Percentiles rank a stretch among this genome's conserved stretches.
These are phyloP conservation scores for human (Homo sapiens) DNA, from an alignment of 2,113 vertebrate genomes.

Conservation along the genomic window DNA sequence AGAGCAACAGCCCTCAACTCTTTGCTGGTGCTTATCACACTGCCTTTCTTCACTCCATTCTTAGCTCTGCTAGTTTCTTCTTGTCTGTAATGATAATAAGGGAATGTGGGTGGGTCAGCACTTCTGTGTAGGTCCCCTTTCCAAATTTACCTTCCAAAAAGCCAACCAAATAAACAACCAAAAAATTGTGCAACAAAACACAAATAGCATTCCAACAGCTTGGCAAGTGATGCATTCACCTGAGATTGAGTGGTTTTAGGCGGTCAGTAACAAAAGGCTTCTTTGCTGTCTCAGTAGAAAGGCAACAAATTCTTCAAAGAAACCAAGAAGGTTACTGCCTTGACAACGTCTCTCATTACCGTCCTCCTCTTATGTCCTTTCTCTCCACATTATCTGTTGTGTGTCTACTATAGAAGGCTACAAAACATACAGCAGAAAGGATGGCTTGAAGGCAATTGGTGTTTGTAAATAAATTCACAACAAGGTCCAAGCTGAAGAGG, in stretches of 20 bases:
- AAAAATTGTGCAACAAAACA: constrained; percentile 91
- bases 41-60: constrained; percentile 61
- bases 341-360: constrained; percentile 76
- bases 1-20: constrained; percentile 66
- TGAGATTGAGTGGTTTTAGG: constrained; percentile 95
- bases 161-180: constrained; percentile 70
- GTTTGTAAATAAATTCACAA: constrained; percentile 90
- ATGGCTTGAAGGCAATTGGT: constrained; percentile 92
- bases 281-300: constrained; percentile 89
- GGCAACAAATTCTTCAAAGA: constrained; percentile 88
- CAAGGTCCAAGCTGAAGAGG: constrained; percentile 89
- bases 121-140: constrained; percentile 84
- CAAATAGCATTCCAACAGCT: constrained; percentile 85
- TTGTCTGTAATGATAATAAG: constrained; percentile 83
- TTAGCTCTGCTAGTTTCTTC: constrained; percentile 72
- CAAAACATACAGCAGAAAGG: constrained; percentile 85
- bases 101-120: constrained; percentile 85
- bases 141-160: constrained; percentile 80
- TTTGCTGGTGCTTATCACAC: constrained; percentile 62
- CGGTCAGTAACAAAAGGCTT: constrained; percentile 89
- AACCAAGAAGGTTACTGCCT: constrained; percentile 85
- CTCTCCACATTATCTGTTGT: constrained; percentile 76
- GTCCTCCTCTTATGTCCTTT: constrained; percentile 72
- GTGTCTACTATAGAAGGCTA: constrained; percentile 86
- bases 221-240: constrained; percentile 93